phyloP scores from a whole-genome alignment of 2,888 invertebrate genomes.

The Arge pagana region DNA sequence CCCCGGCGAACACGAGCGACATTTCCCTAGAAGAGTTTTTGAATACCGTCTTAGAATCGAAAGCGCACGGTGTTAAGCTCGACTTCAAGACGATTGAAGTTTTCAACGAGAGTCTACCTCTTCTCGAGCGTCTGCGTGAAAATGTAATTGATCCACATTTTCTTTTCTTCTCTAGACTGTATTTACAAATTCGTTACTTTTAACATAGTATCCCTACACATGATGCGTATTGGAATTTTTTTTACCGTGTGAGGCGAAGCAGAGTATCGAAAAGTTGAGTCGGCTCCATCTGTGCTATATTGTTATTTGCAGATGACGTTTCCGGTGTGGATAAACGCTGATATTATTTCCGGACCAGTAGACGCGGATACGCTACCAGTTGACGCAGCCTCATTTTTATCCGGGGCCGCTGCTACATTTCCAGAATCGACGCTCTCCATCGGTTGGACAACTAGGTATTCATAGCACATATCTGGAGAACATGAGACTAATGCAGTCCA shows the following conservation, averaged over 20 bases:
- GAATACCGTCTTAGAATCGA: constrained; percentile 61
- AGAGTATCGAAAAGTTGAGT: no score
- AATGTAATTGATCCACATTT: constrained; percentile 49
- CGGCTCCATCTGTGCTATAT: no score
- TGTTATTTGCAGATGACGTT: constrained; percentile 66
- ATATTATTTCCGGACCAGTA: constrained; percentile 79
- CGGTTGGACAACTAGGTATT: constrained; percentile 85
- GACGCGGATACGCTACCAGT: constrained; percentile 68
- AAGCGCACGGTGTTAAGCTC: constrained; percentile 80
- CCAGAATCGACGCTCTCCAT: constrained; percentile 73
- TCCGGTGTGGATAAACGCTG: constrained; percentile 88
- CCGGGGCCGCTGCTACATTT: constrained; percentile 62
- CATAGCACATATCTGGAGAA: no score
- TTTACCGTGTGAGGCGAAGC: no score
- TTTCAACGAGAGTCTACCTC: constrained; percentile 64
- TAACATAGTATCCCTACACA: no score
- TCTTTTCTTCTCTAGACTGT: neutral
- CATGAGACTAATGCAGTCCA: no score
- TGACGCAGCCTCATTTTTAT: constrained; percentile 68
- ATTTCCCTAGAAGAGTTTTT: constrained; percentile 77
- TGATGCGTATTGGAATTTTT: no score
- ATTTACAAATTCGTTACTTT: no score
- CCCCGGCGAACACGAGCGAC: constrained; percentile 74
- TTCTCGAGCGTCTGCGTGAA: constrained; percentile 54
- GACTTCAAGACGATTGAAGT: constrained; percentile 85